These are phyloP conservation scores for Dasyurus viverrinus DNA, from an alignment of 2,113 vertebrate genomes.

Conservation along the genomic window DNA sequence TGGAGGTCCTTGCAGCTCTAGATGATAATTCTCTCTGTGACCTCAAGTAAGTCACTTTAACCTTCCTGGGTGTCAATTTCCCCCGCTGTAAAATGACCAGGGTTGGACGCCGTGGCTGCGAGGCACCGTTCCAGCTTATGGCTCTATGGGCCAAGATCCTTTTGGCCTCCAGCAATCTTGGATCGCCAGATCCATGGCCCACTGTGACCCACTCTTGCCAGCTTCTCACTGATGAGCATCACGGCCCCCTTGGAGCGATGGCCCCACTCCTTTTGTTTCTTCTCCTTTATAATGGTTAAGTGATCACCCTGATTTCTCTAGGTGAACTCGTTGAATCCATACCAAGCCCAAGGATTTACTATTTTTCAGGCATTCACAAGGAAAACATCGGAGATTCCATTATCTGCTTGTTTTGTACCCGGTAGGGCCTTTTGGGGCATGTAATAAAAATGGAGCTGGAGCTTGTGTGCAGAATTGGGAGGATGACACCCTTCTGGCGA, in stretches of 20 bases:
- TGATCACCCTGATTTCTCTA: slow-evolving; percentile 73
- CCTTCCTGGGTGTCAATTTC: neutral
- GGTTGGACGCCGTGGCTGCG: neutral
- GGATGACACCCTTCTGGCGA: slow-evolving; percentile 72
- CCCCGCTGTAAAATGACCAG: neutral
- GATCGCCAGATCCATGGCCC: neutral
- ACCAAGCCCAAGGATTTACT: slow-evolving; percentile 72
- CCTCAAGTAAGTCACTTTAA: neutral
- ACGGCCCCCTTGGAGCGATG: neutral
- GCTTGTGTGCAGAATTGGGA: slow-evolving; percentile 75
- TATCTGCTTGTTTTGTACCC: slow-evolving; percentile 75
- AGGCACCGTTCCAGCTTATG: neutral
- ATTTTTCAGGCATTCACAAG: slow-evolving; percentile 75
- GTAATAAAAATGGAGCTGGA: slow-evolving; percentile 76
- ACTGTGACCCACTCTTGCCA: neutral
- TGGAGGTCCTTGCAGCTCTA: slow-evolving; percentile 9
- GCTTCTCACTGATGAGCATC: neutral
- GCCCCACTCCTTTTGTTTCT: slow-evolving; percentile 22
- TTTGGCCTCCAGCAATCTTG: neutral
- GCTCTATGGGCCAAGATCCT: neutral
- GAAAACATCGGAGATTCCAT: slow-evolving; percentile 67
- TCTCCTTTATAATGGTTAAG: slow-evolving; percentile 67
- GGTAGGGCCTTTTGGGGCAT: slow-evolving; percentile 71
- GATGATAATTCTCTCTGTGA: slow-evolving; percentile 35
- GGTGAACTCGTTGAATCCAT: slow-evolving; percentile 69